Percentiles rank a stretch among this genome's conserved stretches.
Conservation (phyloP, 2,113 vertebrate genomes). For the Tupaia chinensis region DNA sequence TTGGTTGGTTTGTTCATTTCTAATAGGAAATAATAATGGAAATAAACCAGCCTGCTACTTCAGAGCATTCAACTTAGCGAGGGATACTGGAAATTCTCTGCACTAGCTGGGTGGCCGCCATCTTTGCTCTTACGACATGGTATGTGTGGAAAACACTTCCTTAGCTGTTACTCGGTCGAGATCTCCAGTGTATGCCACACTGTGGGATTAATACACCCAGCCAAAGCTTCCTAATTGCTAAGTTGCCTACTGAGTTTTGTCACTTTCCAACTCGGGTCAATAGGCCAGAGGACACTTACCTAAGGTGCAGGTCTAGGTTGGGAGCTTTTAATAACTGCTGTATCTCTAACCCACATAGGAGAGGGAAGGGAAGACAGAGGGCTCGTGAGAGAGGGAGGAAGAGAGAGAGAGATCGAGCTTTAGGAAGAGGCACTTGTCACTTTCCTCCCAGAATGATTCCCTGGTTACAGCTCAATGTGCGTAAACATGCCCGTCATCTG, state of each 20-base stretch:
- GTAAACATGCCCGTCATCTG: slow-evolving; percentile 1
- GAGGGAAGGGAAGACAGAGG: fast-evolving
- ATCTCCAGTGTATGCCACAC: background rate
- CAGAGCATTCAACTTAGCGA: background rate
- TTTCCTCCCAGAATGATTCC: background rate
- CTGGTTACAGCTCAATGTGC: background rate
- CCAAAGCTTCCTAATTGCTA: slow-evolving; percentile 24
- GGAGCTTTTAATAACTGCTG: background rate
- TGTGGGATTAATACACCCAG: slow-evolving; percentile 22
- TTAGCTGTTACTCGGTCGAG: background rate
- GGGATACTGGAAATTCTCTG: background rate
- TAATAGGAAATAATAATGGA: background rate
- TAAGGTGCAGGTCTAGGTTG: background rate
- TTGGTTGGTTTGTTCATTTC: background rate
- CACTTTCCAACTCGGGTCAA: background rate
- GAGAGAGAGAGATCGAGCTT: background rate
- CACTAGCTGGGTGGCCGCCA: background rate
- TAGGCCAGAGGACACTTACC: background rate
- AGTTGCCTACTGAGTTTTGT: background rate
- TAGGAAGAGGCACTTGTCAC: background rate
- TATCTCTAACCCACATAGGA: background rate
- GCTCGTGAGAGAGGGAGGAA: too few relatives aligned
- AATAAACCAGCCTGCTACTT: background rate
- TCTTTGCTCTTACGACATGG: background rate
- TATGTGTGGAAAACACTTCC: background rate